phyloP scores from a whole-genome alignment of 2,113 vertebrate species.

The Callocephalon fimbriatum region DNA sequence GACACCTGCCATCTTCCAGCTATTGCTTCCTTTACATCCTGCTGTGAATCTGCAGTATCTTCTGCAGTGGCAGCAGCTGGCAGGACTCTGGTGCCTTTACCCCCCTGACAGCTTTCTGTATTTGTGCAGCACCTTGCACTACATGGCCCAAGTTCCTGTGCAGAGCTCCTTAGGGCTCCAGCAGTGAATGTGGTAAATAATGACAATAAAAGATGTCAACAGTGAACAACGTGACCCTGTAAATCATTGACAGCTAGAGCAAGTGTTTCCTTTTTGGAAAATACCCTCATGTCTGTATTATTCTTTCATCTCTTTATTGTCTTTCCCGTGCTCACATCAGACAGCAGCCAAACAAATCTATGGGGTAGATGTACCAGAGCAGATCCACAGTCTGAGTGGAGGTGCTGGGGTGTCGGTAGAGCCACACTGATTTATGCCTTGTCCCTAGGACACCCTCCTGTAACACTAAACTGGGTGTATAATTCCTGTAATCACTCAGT shows the following conservation, averaged over 20 bases:
- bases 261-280: constrained; percentile 54
- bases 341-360: not conserved
- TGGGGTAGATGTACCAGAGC: not conserved
- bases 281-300: constrained; percentile 28
- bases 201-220: constrained; percentile 52
- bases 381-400: not conserved
- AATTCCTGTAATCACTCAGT: constrained; percentile 40
- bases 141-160: not conserved
- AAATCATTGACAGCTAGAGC: constrained; percentile 52
- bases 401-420: not conserved
- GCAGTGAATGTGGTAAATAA: constrained; percentile 27
- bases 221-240: constrained; percentile 45
- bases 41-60: constrained; percentile 59
- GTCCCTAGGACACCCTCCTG: not conserved
- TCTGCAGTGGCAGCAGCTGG: constrained; percentile 58
- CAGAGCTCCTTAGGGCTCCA: not conserved
- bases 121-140: constrained; percentile 35
- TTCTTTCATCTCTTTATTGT: constrained; percentile 18
- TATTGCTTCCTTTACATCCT: constrained; percentile 57
- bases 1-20: constrained; percentile 67
- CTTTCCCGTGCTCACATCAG: not conserved
- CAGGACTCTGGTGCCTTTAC: not conserved
- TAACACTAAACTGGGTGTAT: not conserved
- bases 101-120: not conserved
- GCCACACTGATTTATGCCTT: not conserved